Evolutionary conservation across 2,797 vertebrate species (phyloP).

Genomic region (Atherinosoma microstoma): DNA sequence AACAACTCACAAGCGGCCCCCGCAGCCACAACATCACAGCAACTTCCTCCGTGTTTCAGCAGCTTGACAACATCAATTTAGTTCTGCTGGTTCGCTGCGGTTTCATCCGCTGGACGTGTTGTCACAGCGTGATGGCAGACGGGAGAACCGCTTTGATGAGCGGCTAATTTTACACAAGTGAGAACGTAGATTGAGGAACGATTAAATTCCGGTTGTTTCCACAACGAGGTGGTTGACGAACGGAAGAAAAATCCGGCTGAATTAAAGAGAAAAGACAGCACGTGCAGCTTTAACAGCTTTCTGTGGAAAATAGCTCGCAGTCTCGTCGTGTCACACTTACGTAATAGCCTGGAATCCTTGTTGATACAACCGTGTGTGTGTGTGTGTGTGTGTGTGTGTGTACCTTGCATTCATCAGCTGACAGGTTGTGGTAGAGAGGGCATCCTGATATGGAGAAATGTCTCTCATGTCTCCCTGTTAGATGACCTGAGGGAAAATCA

Average conservation of each 20-base stretch:
- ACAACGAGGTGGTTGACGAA: background rate
- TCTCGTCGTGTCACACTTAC: constrained; percentile 17
- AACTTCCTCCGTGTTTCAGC: constrained; percentile 26
- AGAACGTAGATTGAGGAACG: background rate
- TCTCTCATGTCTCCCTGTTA: constrained; percentile 96
- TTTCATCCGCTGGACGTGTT: background rate
- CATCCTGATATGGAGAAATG: constrained; percentile 98
- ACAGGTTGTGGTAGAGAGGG: constrained; percentile 96
- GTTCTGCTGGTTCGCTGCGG: constrained; percentile 7
- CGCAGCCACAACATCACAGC: constrained; percentile 30
- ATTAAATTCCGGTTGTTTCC: background rate
- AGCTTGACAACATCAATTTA: constrained; percentile 50
- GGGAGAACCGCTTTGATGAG: background rate
- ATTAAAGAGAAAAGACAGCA: background rate
- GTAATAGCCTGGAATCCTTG: constrained; percentile 6
- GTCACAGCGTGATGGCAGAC: background rate
- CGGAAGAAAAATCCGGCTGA: background rate
- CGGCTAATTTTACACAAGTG: background rate
- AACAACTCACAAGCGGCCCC: constrained; percentile 39
- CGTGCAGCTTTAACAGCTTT: background rate
- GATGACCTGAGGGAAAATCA: constrained; percentile 84
- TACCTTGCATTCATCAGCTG: constrained; percentile 98
- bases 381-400: constrained; percentile 8
- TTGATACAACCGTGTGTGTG: constrained; percentile 1
- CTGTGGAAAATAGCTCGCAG: background rate